Percentiles rank a stretch among this genome's conserved stretches.
Conservation (phyloP, 35 echinoderm and acorn worm species). For the Strongylocentrotus purpuratus region DNA sequence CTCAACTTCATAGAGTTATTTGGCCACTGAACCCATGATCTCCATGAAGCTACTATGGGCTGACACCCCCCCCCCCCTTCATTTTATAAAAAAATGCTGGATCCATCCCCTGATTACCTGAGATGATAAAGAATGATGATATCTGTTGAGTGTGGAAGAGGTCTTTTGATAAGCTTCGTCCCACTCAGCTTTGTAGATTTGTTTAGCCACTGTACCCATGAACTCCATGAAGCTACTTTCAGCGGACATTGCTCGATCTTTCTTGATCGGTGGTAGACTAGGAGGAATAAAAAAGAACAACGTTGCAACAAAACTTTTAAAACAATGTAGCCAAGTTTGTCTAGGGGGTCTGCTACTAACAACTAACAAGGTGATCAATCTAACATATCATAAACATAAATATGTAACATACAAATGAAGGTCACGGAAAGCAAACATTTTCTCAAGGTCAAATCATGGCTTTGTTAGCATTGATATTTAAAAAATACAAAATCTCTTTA, state of each 20-base stretch:
- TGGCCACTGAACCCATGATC: no score
- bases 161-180: slow-evolving; percentile 56
- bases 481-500: no score
- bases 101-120: no score
- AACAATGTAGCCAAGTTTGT: no score
- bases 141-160: slow-evolving; percentile 12
- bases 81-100: no score
- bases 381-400: slow-evolving; percentile 39
- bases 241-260: slow-evolving; percentile 42
- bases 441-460: no score
- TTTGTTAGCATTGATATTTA: no score
- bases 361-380: not conserved
- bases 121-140: slow-evolving; percentile 14
- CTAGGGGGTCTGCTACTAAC: not conserved
- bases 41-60: no score
- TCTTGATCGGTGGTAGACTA: slow-evolving; percentile 51
- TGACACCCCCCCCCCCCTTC: no score
- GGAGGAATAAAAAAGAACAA: not conserved
- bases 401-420: not conserved
- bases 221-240: slow-evolving; percentile 74
- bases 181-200: slow-evolving; percentile 64
- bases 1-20: no score
- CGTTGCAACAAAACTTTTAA: no score
- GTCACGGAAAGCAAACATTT: not conserved
- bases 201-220: slow-evolving; percentile 58